Evolutionary conservation across 2,797 vertebrate species (phyloP).

Genomic region (Tadarida brasiliensis): DNA sequence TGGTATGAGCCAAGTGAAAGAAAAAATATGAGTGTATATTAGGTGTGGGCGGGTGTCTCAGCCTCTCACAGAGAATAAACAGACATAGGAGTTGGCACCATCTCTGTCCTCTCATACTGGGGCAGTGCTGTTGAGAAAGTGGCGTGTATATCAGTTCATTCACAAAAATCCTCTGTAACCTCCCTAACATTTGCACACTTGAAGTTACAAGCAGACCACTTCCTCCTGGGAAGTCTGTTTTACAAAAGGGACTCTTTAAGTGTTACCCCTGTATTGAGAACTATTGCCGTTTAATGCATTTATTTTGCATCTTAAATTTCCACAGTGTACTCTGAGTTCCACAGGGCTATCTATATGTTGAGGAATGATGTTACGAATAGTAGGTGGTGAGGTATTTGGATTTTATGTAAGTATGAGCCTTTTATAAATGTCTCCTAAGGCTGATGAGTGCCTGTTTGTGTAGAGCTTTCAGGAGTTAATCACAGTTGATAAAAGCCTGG

Average conservation of each 20-base stretch:
- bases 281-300: neutral
- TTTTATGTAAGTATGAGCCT: neutral
- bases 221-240: conserved; percentile 19
- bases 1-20: neutral
- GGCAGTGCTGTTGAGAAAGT: conserved; percentile 12
- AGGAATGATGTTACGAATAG: neutral
- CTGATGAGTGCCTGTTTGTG: neutral
- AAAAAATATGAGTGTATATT: neutral
- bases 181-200: neutral
- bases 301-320: conserved; percentile 1
- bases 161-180: neutral
- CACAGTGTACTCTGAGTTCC: neutral
- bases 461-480: neutral
- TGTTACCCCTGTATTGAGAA: neutral
- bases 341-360: neutral
- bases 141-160: neutral
- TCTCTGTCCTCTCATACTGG: neutral
- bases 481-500: neutral
- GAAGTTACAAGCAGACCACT: neutral
- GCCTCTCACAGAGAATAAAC: neutral
- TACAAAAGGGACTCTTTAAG: neutral
- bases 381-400: neutral
- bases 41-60: neutral
- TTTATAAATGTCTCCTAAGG: neutral
- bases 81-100: neutral